Conservation (phyloP, 2,113 vertebrate species). For the Chaetodon auriga region DNA sequence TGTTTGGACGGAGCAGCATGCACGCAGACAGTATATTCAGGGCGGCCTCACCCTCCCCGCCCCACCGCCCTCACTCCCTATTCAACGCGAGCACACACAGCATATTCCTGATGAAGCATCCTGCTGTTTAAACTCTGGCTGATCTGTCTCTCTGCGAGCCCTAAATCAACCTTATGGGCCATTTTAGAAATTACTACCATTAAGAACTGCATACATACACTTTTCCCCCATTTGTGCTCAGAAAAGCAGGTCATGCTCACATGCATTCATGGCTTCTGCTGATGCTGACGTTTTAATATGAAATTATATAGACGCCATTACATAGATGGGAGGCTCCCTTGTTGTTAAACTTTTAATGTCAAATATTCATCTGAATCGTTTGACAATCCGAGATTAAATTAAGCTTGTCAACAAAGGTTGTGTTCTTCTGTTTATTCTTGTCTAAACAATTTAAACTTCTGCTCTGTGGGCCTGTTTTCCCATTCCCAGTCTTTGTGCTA, state of each 20-base stretch:
- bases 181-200: slow-evolving; percentile 80
- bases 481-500: no score
- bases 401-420: not conserved
- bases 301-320: slow-evolving; percentile 30
- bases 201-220: slow-evolving; percentile 74
- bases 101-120: slow-evolving; percentile 80
- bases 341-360: not conserved
- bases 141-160: slow-evolving; percentile 68
- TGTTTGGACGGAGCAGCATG: slow-evolving; percentile 38
- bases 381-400: not conserved
- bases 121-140: slow-evolving; percentile 74
- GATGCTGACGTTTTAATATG: slow-evolving; percentile 45
- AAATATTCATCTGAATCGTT: not conserved
- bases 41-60: not conserved
- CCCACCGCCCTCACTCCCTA: not conserved
- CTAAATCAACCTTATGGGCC: slow-evolving; percentile 82
- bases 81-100: slow-evolving; percentile 58
- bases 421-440: not conserved
- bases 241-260: slow-evolving; percentile 37
- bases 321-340: not conserved
- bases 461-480: no score
- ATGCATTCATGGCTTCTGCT: slow-evolving; percentile 52
- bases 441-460: not conserved
- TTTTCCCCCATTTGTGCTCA: slow-evolving; percentile 64
- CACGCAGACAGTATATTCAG: slow-evolving; percentile 35